Conservation (phyloP, 2,113 vertebrate species). For the Rhagologus leucostigma region DNA sequence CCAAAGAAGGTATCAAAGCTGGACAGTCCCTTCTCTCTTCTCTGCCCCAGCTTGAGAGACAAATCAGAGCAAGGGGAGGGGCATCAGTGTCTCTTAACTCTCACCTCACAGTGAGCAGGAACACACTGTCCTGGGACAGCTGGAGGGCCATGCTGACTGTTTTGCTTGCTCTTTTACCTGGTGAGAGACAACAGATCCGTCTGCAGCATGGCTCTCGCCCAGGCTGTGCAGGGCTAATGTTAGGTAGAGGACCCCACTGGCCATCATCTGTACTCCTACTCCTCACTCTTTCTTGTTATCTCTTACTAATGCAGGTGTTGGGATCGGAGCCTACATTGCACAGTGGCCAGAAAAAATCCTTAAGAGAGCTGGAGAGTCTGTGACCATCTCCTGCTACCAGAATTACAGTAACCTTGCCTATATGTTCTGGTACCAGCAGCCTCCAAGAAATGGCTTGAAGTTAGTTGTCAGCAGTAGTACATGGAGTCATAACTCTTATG, state of each 20-base stretch:
- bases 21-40: not conserved
- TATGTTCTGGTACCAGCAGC: not conserved
- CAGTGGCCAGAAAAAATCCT: not conserved
- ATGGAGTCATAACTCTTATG: not conserved
- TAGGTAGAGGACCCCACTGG: not conserved
- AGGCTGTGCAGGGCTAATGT: not conserved
- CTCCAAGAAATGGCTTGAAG: not conserved
- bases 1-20: not conserved
- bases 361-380: not conserved
- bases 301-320: not conserved
- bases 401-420: not conserved
- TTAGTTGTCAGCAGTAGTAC: not conserved
- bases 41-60: not conserved
- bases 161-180: not conserved
- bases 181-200: not conserved
- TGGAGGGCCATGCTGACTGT: not conserved
- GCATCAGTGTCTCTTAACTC: not conserved
- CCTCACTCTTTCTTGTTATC: not conserved
- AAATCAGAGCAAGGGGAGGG: not conserved
- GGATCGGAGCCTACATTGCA: rapidly evolving
- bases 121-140: not conserved
- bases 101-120: not conserved
- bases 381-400: not conserved
- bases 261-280: not conserved
- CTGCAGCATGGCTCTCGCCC: not conserved